These are phyloP conservation scores for Lycaena phlaeas DNA, from an alignment of 2,888 invertebrate species.

Conservation along the genomic window DNA sequence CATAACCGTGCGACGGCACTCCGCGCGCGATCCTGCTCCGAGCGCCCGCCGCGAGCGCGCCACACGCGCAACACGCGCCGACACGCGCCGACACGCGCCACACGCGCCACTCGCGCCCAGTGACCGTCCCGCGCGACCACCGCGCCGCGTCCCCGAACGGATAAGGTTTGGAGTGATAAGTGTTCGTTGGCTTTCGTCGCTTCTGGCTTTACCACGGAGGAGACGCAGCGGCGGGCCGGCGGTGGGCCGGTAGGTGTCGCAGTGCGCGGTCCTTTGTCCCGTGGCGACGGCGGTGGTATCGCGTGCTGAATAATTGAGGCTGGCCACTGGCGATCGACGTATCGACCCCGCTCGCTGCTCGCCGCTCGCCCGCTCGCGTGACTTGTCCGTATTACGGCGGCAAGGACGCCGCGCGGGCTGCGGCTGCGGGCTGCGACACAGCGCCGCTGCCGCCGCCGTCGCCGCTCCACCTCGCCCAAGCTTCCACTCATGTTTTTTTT, in stretches of 20 bases:
- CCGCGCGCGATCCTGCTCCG: slow-evolving; percentile 45
- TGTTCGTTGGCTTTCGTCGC: slow-evolving; percentile 39
- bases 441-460: slow-evolving; percentile 34
- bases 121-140: slow-evolving; percentile 52
- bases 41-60: slow-evolving; percentile 58
- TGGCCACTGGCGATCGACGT: slow-evolving; percentile 68
- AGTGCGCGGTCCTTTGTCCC: slow-evolving; percentile 59
- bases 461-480: slow-evolving; percentile 21
- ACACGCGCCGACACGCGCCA: slow-evolving; percentile 60
- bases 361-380: slow-evolving; percentile 66
- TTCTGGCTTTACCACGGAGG: slow-evolving; percentile 31
- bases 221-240: slow-evolving; percentile 28
- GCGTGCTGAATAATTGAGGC: slow-evolving; percentile 67
- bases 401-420: slow-evolving; percentile 69
- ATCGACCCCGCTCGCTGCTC: slow-evolving; percentile 69
- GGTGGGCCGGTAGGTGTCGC: slow-evolving; percentile 48
- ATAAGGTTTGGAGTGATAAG: slow-evolving; percentile 43
- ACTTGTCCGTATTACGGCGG: slow-evolving; percentile 52
- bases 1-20: slow-evolving; percentile 66
- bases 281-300: slow-evolving; percentile 43
- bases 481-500: background rate
- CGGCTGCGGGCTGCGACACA: slow-evolving; percentile 63
- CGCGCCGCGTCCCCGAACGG: slow-evolving; percentile 56
- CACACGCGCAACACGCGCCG: slow-evolving; percentile 59
- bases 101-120: slow-evolving; percentile 48